Conservation (phyloP, 2,797 vertebrate species). For the Poeciliopsis presidionis region DNA sequence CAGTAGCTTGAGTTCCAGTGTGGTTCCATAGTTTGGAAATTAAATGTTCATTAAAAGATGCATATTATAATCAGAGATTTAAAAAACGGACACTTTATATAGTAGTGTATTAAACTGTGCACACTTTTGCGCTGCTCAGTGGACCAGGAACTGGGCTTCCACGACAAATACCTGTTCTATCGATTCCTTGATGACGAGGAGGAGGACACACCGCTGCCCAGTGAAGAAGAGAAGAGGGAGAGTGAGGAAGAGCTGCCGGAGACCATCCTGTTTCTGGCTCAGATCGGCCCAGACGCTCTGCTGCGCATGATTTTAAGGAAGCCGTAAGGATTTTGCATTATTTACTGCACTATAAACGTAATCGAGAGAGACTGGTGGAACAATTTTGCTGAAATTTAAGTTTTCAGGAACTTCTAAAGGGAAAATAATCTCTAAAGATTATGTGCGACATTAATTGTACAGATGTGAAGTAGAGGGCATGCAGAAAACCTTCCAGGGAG, state of each 20-base stretch:
- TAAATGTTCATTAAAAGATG: not conserved
- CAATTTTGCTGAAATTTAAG: not conserved
- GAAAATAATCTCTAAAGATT: not conserved
- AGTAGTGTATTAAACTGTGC: not conserved
- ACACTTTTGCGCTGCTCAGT: constrained; percentile 73
- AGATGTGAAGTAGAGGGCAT: not conserved
- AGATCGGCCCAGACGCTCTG: constrained; percentile 94
- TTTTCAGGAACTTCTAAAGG: not conserved
- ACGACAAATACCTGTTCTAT: constrained; percentile 99
- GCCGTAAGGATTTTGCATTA: constrained; percentile 81
- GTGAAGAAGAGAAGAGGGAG: constrained; percentile 95
- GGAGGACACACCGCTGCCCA: constrained; percentile 92
- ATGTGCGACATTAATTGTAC: not conserved
- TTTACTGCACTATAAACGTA: not conserved
- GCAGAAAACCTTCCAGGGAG: not conserved
- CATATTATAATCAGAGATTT: too few relatives aligned
- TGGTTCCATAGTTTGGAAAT: constrained; percentile 15
- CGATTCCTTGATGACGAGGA: constrained; percentile 96
- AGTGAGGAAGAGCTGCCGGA: constrained; percentile 96
- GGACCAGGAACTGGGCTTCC: constrained; percentile 95
- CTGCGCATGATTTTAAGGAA: constrained; percentile 98
- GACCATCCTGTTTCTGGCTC: constrained; percentile 92
- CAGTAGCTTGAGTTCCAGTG: not conserved
- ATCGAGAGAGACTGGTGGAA: not conserved
- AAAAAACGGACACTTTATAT: not conserved